phyloP scores from a whole-genome alignment of 2,888 invertebrate genomes.

The Himalopsyche kuldschensis region DNA sequence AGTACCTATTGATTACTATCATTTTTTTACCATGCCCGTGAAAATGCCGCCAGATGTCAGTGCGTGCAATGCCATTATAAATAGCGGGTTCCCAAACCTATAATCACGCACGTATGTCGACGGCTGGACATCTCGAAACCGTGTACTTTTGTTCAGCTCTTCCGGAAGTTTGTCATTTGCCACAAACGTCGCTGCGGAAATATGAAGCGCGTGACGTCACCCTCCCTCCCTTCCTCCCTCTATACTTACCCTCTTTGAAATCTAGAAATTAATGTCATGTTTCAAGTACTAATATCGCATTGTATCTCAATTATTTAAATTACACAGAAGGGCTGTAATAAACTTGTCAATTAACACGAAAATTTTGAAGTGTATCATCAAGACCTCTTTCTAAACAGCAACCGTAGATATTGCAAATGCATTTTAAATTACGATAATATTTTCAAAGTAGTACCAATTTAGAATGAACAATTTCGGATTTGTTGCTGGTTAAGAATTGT shows the following conservation, averaged over 20 bases:
- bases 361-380: background rate
- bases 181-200: constrained; percentile 18
- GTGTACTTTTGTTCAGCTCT: background rate
- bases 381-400: too few species aligned
- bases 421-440: too few species aligned
- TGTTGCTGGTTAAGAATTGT: too few species aligned
- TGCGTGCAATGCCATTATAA: background rate
- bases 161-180: constrained; percentile 32
- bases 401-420: too few species aligned
- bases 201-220: constrained; percentile 19
- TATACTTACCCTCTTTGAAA: background rate
- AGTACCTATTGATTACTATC: background rate
- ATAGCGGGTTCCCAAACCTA: background rate
- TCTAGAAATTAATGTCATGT: background rate
- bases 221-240: background rate
- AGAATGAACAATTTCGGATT: too few species aligned
- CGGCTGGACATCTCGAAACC: background rate
- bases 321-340: background rate
- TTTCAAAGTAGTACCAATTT: too few species aligned
- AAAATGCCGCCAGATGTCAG: constrained; percentile 11
- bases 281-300: background rate
- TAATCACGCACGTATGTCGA: constrained; percentile 14
- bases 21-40: constrained; percentile 7
- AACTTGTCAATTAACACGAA: background rate
- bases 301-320: background rate